Base-by-base conservation (phyloP, 2,888 invertebrate species). In the Mystacides longicornis region DNA sequence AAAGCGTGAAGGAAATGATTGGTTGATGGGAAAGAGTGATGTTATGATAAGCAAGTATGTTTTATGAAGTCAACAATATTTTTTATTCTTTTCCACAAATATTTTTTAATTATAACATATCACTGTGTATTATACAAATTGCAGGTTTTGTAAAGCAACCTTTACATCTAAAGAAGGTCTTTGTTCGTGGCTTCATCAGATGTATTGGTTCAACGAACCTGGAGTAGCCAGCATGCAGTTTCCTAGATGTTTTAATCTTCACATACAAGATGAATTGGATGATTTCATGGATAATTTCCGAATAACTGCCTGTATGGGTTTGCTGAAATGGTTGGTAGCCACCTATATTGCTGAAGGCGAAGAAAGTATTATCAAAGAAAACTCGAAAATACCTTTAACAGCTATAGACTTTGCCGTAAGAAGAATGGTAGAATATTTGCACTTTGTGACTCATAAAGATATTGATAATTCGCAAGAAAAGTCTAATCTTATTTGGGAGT, bases 141-240 rank as follows among this genome's bases (percentile, higher is more conserved):
- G 85, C 69, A 86, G 94, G 65, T 94, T 89, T 70, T 87, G 86
- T 63, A 82, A 89, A 64, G 91, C 93, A 1, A 81, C 87, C 51
- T 95, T 95, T 67, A 94, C 95, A 1, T 93, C 94, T 0, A 96
- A 96, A 79, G 93, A 93, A 69, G 92, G 92, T 2, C 71, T 93
- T 27, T 89, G 89, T 62, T 75, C 82, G 20, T 84, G 87, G 57
- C 71, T 93, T 37, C 85, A 86, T 50, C 89, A 92, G 67, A 85
- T 89, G 74, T 86, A 92, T 67, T 92, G 92, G 90, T 86, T 86
- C 67, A 87, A 85, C 49, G 90, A 92, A 64, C 85, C 86, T 7
- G 89, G 87, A 7, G 82, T 90, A 23, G 85, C 92, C 0, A 77
- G 86, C 61, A 85, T 89, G 5, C 85, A 86, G 62, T 94, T 91